Percentiles rank a stretch among this genome's conserved stretches.
phyloP scores from a whole-genome alignment of 1,140 invertebrate genomes.

The Aphelenchoides fujianensis region DNA sequence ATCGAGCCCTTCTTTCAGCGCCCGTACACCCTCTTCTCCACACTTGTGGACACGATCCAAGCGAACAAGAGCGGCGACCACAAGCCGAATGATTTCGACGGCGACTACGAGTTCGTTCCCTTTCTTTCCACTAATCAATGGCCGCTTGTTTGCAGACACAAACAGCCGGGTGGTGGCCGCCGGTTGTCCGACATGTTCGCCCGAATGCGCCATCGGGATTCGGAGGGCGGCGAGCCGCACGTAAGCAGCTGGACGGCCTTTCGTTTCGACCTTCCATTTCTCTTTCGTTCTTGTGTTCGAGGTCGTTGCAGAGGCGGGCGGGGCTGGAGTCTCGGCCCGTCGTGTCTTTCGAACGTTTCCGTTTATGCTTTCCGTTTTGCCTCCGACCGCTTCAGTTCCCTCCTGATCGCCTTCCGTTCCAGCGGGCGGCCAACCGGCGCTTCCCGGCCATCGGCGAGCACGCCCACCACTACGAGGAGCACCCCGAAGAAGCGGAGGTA shows the following conservation, averaged over 20 bases:
- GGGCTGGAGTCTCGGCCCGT: neutral
- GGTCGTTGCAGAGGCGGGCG: neutral
- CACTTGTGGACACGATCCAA: conserved; percentile 58
- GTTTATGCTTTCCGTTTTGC: neutral
- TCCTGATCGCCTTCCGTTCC: neutral
- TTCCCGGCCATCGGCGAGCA: neutral
- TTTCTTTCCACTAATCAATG: neutral
- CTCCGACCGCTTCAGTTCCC: neutral
- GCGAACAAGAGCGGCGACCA: conserved; percentile 6
- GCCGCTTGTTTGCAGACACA: conserved; percentile 20
- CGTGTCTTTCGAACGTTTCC: conserved; percentile 1
- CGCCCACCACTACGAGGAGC: neutral
- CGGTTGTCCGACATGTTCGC: conserved; percentile 48
- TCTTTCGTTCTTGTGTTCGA: conserved; percentile 19
- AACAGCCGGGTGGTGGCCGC: conserved; percentile 30
- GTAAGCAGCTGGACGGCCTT: conserved; percentile 10
- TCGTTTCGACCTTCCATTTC: conserved; percentile 12
- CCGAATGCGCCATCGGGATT: conserved; percentile 38
- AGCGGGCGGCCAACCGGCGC: conserved; percentile 5
- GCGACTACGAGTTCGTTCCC: neutral
- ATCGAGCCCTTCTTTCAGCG: conserved; percentile 43
- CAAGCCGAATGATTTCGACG: neutral
- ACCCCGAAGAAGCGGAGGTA: neutral
- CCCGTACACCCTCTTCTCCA: conserved; percentile 58
- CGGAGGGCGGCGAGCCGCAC: neutral